Percentiles rank a stretch among this genome's conserved stretches.
These are phyloP conservation scores for Sphaeramia orbicularis DNA, from an alignment of 2,797 vertebrate genomes.

Conservation along the genomic window DNA sequence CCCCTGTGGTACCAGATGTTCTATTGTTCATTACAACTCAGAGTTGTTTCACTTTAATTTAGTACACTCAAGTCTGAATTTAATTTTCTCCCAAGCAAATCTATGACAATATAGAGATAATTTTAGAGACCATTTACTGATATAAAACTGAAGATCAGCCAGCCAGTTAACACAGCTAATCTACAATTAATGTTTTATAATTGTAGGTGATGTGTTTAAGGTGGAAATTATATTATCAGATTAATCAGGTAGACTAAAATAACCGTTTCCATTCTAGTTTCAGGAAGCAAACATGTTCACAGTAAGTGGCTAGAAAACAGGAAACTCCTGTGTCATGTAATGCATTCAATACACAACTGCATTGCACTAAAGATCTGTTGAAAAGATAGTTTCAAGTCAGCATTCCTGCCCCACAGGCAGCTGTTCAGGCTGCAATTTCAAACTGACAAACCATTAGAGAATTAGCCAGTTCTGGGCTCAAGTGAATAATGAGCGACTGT, in stretches of 20 bases:
- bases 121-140: conserved; percentile 4
- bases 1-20: conserved; percentile 25
- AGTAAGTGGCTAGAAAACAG: background rate
- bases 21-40: conserved; percentile 25
- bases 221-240: conserved; percentile 15
- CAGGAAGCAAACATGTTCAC: conserved; percentile 10
- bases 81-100: background rate
- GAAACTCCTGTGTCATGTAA: background rate
- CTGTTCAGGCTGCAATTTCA: too few relatives aligned
- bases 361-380: too few relatives aligned
- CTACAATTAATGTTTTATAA: conserved; percentile 10
- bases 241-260: conserved; percentile 5
- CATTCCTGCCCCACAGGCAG: too few relatives aligned
- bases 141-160: conserved; percentile 23
- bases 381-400: too few relatives aligned
- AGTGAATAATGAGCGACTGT: background rate
- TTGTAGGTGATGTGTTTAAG: conserved; percentile 1
- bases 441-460: background rate
- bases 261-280: background rate
- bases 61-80: too few relatives aligned
- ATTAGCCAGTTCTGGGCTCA: background rate
- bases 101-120: background rate
- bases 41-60: background rate
- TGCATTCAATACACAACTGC: background rate
- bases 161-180: conserved; percentile 7